Evolutionary conservation across 2,888 invertebrate genomes (phyloP), one percentile per base, ranked within the genome.

Genomic region (Eupithecia tripunctaria): DNA sequence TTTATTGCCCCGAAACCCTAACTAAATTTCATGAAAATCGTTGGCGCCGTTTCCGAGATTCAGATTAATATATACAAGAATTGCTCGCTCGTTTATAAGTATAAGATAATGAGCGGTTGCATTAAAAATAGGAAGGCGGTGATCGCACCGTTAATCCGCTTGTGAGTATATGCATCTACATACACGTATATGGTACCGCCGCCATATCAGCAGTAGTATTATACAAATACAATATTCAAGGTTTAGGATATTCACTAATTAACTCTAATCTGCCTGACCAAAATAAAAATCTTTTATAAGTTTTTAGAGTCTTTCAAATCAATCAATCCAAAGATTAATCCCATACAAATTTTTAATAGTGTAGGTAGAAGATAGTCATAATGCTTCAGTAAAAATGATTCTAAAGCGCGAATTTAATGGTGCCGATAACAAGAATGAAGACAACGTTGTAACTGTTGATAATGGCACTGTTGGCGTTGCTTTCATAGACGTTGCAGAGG

Each of bases 401-500:
- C n/a, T 68, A 77, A 56, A 74, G 68, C 56, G 71, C 67, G 69
- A 47, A 76, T 68, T 80, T 80, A 10, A 70, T 25, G 29, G 72
- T 56, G 15, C 69, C 51, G 60, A 75, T 65, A 6, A 74, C 8
- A 60, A 76, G 27, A 12, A 85, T 75, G 51, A 86, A 71, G 47
- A 84, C 71, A 5, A 85, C 56, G 70, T 78, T 83, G 47, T 82
- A 77, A 14, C 77, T 78, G 68, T 81, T 84, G 65, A 85, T 78
- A 5, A 85, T 80, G 47, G 89, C 89, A 12, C 86, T 78, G 78
- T 91, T 62, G 18, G 29, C 1, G 78, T 91, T 63, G 4, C 12
- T n/a, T 32, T 14, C n/a, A 4, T 32, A 5, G 10, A n/a, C 18
- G 36, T 63, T 93, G 78, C 93, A 93, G 60, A 89, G 82, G 77